phyloP scores from a whole-genome alignment of 1,140 invertebrate species.

The Drosophila teissieri region DNA sequence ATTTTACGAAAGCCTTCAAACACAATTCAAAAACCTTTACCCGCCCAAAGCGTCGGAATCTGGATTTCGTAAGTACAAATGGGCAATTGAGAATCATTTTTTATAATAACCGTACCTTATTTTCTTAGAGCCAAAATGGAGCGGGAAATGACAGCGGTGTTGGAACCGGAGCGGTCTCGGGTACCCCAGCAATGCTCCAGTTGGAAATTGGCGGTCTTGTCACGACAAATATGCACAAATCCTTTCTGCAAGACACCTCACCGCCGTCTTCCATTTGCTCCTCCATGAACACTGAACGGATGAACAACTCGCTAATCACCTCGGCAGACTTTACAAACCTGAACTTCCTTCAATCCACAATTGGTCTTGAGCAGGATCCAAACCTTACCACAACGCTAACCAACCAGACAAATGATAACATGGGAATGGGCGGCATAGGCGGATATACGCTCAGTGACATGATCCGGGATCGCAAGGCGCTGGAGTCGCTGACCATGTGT shows the following conservation, averaged over 20 bases:
- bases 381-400: slow-evolving; percentile 55
- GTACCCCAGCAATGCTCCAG: slow-evolving; percentile 55
- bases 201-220: slow-evolving; percentile 79
- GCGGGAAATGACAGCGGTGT: slow-evolving; percentile 25
- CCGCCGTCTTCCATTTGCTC: slow-evolving; percentile 82
- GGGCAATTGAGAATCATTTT: rapidly evolving
- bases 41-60: slow-evolving; percentile 73
- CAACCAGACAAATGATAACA: slow-evolving; percentile 28
- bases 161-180: slow-evolving; percentile 9
- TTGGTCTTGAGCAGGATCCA: slow-evolving; percentile 59
- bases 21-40: slow-evolving; percentile 81
- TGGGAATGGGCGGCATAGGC: slow-evolving; percentile 10
- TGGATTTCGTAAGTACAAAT: slow-evolving; percentile 74
- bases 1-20: slow-evolving; percentile 65
- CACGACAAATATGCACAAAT: slow-evolving; percentile 78
- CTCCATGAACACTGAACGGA: slow-evolving; percentile 75
- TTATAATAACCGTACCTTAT: neutral
- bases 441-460: slow-evolving; percentile 76
- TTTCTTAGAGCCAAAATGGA: slow-evolving; percentile 50
- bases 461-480: slow-evolving; percentile 75
- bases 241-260: slow-evolving; percentile 80
- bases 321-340: slow-evolving; percentile 82
- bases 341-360: slow-evolving; percentile 76
- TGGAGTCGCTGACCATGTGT: slow-evolving; percentile 76
- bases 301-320: slow-evolving; percentile 83